A percentile compares a stretch with the other conserved stretches of the same genome.
Evolutionary conservation across 1,140 invertebrate species (phyloP).

Genomic region (Berghia stephanieae): DNA sequence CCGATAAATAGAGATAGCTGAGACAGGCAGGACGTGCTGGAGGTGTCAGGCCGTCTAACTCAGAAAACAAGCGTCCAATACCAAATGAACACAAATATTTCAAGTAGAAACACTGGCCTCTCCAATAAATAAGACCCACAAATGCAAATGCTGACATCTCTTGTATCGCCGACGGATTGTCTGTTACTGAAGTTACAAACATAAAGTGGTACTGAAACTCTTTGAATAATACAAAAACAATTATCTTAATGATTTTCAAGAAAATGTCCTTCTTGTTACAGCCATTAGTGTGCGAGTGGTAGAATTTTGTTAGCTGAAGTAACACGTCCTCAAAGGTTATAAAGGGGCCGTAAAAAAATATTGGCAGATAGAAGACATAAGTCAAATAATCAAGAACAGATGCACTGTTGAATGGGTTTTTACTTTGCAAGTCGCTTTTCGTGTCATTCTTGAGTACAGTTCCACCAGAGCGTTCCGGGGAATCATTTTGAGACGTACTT

Average conservation of each 20-base stretch:
- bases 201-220: slow-evolving; percentile 81
- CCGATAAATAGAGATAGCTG: slow-evolving; percentile 88
- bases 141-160: slow-evolving; percentile 75
- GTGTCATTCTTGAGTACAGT: too few relatives aligned
- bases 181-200: slow-evolving; percentile 78
- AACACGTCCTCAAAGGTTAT: slow-evolving; percentile 78
- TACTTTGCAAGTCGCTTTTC: too few relatives aligned
- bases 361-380: slow-evolving; percentile 84
- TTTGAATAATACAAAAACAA: slow-evolving; percentile 77
- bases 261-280: slow-evolving; percentile 10
- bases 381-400: slow-evolving; percentile 70
- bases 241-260: slow-evolving; percentile 58
- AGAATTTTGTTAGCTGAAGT: slow-evolving; percentile 62
- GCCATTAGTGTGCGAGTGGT: neutral
- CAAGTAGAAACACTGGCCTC: slow-evolving; percentile 89
- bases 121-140: slow-evolving; percentile 85
- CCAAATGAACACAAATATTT: slow-evolving; percentile 93
- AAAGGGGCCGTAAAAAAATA: slow-evolving; percentile 81
- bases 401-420: too few relatives aligned
- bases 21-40: slow-evolving; percentile 87
- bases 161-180: slow-evolving; percentile 52
- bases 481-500: too few relatives aligned
- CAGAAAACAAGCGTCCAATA: slow-evolving; percentile 76
- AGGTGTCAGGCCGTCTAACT: slow-evolving; percentile 80
- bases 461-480: too few relatives aligned